Conservation (phyloP, 2,113 vertebrate genomes). For the Syngnathus scovelli region DNA sequence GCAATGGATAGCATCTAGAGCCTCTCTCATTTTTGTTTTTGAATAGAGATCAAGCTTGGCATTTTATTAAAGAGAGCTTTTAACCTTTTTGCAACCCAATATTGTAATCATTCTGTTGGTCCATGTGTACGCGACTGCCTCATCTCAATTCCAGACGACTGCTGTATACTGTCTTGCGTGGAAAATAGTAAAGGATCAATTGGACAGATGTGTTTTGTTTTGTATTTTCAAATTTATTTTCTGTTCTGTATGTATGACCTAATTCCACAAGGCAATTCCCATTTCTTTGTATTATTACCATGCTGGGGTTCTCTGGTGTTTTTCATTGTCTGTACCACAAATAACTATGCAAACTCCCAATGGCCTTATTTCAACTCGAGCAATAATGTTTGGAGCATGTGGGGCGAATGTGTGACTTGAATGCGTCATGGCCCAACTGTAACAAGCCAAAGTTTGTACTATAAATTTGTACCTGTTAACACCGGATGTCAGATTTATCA, state of each 20-base stretch:
- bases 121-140: conserved; percentile 19
- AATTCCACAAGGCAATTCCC: conserved; percentile 37
- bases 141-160: conserved; percentile 39
- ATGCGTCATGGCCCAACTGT: conserved; percentile 23
- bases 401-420: conserved; percentile 29
- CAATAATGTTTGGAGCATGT: conserved; percentile 28
- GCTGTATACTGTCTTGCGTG: conserved; percentile 28
- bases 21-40: conserved; percentile 9
- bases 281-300: conserved; percentile 45
- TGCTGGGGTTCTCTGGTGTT: conserved; percentile 25
- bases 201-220: conserved; percentile 34
- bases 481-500: background rate
- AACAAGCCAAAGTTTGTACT: conserved; percentile 31
- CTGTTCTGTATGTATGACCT: conserved; percentile 11
- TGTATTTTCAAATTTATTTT: conserved; percentile 3
- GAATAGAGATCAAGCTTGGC: conserved; percentile 38
- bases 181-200: conserved; percentile 38
- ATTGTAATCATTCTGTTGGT: conserved; percentile 26
- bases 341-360: conserved; percentile 68
- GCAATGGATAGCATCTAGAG: conserved; percentile 96
- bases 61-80: conserved; percentile 30
- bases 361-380: conserved; percentile 43
- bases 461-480: conserved; percentile 31
- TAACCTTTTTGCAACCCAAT: conserved; percentile 18
- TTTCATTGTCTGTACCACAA: conserved; percentile 33